Base-by-base conservation (phyloP, 2,888 invertebrate genomes). In the Rotaria sp. region DNA sequence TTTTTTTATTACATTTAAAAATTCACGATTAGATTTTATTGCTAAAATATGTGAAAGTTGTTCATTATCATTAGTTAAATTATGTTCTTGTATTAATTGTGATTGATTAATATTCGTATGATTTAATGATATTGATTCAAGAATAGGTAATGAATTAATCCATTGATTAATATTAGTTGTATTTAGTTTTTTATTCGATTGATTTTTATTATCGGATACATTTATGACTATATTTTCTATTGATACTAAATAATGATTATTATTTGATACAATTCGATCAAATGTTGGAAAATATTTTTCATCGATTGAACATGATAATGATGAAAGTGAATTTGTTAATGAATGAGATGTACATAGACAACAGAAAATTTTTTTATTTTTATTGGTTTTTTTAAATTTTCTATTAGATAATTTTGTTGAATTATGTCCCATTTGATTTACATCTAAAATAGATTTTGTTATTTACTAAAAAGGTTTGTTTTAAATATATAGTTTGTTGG, bases 61-160 rank as follows among this genome's bases (percentile, higher is more conserved):
- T 75, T 75, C 24, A 41, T 38, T 13, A 24, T 75, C 13, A 26
- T 75, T 7, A 21, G 5, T 21, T 35, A 35, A 15, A 21, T 21
- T 5, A 24, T 74, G 18, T 21, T 74, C 0, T 24, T 3, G 13
- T 50, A 13, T 50, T 50, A 52, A 52, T 80, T n/a, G 2, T 26
- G n/a, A 2, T 45, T n/a, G 80, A 21, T 45, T 26, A 5, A 13
- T n/a, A 0, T 24, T 80, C 0, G 38, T 2, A 45, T 13, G 45
- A 45, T 45, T 4, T 26, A 45, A 15, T 45, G n/a, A 26, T 80
- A 10, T 10, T 26, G 24, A 26, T 45, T n/a, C 26, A n/a, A 2
- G 75, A 80, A 80, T 80, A 10, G 45, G 45, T 45, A 80, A 80
- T 8, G 75, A 80, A 45, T 80, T 45, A 45, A 80, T 80, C 75